phyloP scores from a whole-genome alignment of 2,888 invertebrate species.

The Dryobotodes eremita region DNA sequence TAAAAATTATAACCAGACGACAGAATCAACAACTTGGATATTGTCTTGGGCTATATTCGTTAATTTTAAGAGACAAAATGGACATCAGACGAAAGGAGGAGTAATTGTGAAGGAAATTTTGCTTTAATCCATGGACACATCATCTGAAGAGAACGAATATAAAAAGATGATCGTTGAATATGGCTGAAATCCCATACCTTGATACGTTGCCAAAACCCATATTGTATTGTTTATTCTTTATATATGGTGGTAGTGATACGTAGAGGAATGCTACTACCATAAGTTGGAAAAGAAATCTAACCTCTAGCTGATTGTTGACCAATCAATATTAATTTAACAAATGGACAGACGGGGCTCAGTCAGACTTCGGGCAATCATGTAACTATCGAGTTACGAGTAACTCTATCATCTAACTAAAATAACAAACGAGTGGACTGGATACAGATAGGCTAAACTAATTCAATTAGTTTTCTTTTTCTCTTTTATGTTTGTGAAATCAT shows the following conservation, averaged over 20 bases:
- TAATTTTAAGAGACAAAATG: constrained; percentile 23
- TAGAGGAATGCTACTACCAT: constrained; percentile 42
- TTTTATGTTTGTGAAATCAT: constrained; percentile 2
- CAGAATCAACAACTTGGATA: constrained; percentile 53
- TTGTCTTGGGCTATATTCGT: constrained; percentile 44
- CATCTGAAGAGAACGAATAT: constrained; percentile 50
- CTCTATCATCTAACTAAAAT: constrained; percentile 52
- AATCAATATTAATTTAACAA: constrained; percentile 76
- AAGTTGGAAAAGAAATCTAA: constrained; percentile 52
- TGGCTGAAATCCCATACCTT: constrained; percentile 64
- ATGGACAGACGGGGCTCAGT: constrained; percentile 65
- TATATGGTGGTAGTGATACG: constrained; percentile 11
- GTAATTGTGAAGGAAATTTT: not conserved
- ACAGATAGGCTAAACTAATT: constrained; percentile 16
- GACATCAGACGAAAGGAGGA: constrained; percentile 22
- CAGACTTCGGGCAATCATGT: constrained; percentile 61
- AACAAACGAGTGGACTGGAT: constrained; percentile 39
- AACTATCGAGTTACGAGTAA: constrained; percentile 67
- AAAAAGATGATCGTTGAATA: constrained; percentile 67
- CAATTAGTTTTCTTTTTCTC: not conserved
- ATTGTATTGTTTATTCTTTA: constrained; percentile 55
- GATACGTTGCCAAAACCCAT: constrained; percentile 72
- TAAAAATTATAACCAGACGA: constrained; percentile 81
- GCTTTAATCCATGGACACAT: not conserved
- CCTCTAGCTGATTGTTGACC: constrained; percentile 54